These are phyloP conservation scores for Pinctada fucata DNA, from an alignment of 2,888 invertebrate genomes.

Conservation along the genomic window DNA sequence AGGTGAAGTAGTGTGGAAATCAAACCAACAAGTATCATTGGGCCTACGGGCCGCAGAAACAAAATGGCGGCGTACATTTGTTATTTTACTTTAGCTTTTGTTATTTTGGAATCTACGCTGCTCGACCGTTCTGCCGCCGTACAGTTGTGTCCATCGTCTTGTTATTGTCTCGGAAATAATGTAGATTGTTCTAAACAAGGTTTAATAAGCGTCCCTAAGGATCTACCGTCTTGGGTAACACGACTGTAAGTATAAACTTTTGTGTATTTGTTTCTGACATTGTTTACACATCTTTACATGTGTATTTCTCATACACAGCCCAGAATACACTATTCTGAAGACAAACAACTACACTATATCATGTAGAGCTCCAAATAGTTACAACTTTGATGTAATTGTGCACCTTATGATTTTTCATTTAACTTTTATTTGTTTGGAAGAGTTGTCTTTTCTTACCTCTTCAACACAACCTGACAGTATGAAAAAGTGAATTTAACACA, in stretches of 20 bases:
- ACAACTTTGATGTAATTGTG: too few species aligned
- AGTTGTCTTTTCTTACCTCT: too few species aligned
- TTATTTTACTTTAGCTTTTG: constrained; percentile 68
- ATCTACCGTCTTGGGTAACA: constrained; percentile 87
- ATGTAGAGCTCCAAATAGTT: too few species aligned
- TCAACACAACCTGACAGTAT: too few species aligned
- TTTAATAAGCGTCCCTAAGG: constrained; percentile 83
- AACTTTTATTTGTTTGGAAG: too few species aligned
- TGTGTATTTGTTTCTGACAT: neutral
- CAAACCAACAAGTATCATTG: constrained; percentile 42
- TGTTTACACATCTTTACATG: neutral
- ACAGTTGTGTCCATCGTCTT: constrained; percentile 82
- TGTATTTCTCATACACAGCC: neutral
- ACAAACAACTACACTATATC: too few species aligned
- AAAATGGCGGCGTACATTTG: constrained; percentile 71
- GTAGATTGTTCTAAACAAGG: constrained; percentile 87
- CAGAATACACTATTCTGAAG: too few species aligned
- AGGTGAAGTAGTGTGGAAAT: constrained; percentile 36
- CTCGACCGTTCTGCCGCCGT: constrained; percentile 39
- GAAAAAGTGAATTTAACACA: too few species aligned
- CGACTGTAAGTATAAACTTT: constrained; percentile 82
- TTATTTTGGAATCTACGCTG: constrained; percentile 59
- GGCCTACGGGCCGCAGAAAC: constrained; percentile 56
- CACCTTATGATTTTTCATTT: too few species aligned
- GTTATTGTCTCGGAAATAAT: constrained; percentile 85